Base-by-base conservation (phyloP, 1,140 invertebrate species). In the Pseudomyrmex cubaensis region DNA sequence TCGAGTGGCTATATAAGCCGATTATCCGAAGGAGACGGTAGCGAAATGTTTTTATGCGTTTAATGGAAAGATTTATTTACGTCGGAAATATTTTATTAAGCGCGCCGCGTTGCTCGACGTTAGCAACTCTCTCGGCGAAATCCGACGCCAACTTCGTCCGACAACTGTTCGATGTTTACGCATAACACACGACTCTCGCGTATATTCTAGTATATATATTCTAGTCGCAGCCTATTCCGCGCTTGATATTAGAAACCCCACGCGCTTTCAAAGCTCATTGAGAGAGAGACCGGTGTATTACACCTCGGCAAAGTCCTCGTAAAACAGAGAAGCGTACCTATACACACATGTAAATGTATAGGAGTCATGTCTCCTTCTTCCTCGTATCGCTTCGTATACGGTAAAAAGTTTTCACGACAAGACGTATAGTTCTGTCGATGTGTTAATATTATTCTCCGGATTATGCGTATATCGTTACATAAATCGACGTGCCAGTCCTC, bases 231-330 rank as follows among this genome's bases (percentile, higher is more conserved):
- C 67, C 69, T 77, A 54, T 52, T n/a, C 35, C 74, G 54, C 8
- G 15, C 50, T 59, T 80, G 70, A 89, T 82, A 77, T 77, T 86
- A 83, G 87, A 89, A 88, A 86, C 84, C 87, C 62, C 82, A 74
- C 52, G 74, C 48, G 84, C 15, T 73, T 54, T 67, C 35, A 86
- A 83, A 88, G 86, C 84, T 89, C 74, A 85, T 88, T 88, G 35
- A 35, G 35, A 35, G 35, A 35, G 69, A 46, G 66, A 69, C 83
- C 15, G 66, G n/a, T 61, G 62, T 25, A 73, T 80, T 83, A 77
- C 69, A 69, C 44, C 72, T 85, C 22, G 54, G 4, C 17, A 59
- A 13, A 64, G 77, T 87, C 67, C 66, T 50, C 57, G 44, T 73
- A 56, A 61, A 61, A 77, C 82, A 3, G 12, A 25, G 59, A 20